Conservation (phyloP, 2,888 invertebrate species). For the Heliconius cydno region DNA sequence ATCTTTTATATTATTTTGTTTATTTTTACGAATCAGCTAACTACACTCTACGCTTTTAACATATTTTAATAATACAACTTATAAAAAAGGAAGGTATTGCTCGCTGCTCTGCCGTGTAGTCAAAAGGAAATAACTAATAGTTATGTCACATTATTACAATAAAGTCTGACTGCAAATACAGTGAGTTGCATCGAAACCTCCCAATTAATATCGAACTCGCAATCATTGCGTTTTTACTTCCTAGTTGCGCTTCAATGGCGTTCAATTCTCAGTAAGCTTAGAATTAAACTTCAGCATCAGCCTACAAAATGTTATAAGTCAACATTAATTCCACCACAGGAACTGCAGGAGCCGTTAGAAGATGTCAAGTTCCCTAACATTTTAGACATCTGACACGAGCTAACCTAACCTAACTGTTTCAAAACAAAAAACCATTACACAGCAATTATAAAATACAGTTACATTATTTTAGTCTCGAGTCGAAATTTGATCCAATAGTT, state of each 20-base stretch:
- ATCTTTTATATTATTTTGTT: no score
- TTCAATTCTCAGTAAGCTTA: background rate
- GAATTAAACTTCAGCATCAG: background rate
- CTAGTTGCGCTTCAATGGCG: background rate
- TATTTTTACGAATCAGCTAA: no score
- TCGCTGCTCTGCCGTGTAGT: background rate
- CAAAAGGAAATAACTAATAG: background rate
- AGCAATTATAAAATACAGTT: constrained; percentile 16
- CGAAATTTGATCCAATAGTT: constrained; percentile 11
- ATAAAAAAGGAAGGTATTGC: background rate
- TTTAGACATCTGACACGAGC: constrained; percentile 23
- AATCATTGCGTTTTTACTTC: background rate
- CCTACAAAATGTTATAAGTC: background rate
- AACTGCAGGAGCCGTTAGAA: constrained; percentile 26
- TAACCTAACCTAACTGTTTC: constrained; percentile 4
- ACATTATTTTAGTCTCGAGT: constrained; percentile 5
- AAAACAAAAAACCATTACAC: constrained; percentile 14
- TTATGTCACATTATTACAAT: no score
- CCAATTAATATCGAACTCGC: background rate
- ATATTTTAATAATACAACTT: background rate
- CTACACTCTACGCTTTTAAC: background rate
- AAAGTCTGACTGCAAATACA: background rate
- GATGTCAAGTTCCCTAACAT: constrained; percentile 27
- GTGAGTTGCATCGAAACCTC: background rate
- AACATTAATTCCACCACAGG: constrained; percentile 23